A percentile compares a stretch with the other conserved stretches of the same genome.
Evolutionary conservation across 2,113 vertebrate genomes (phyloP).

Genomic region (Cromileptes altivelis): DNA sequence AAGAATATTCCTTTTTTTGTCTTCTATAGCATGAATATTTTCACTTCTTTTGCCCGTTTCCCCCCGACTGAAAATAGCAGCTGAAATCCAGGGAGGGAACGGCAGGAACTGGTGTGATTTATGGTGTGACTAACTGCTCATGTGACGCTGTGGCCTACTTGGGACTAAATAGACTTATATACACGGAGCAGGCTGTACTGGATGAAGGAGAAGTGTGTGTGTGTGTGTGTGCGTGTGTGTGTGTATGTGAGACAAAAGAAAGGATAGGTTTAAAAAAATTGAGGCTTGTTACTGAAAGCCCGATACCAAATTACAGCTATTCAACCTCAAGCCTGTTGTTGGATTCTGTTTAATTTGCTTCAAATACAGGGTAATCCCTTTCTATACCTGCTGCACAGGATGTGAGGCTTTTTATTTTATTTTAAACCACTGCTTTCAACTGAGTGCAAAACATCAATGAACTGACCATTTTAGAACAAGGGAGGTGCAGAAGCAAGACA

Average conservation of each 20-base stretch:
- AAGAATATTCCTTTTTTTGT: constrained; percentile 33
- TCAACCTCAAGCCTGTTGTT: neutral
- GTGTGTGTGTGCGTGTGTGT: constrained; percentile 19
- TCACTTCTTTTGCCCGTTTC: neutral
- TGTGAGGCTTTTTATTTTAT: neutral
- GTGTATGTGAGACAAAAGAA: constrained; percentile 8
- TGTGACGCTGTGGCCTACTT: constrained; percentile 76
- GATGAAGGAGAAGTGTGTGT: constrained; percentile 27
- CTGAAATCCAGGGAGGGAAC: constrained; percentile 58
- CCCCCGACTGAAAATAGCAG: constrained; percentile 63
- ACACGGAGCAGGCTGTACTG: constrained; percentile 31
- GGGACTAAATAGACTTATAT: constrained; percentile 55
- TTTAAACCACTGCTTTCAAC: neutral
- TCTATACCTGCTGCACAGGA: neutral
- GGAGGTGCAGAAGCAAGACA: neutral
- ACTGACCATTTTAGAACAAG: neutral
- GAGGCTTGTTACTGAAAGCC: neutral
- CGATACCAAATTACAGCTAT: neutral
- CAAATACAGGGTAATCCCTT: neutral
- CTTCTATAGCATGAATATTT: constrained; percentile 39
- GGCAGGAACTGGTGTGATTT: constrained; percentile 66
- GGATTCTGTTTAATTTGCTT: neutral
- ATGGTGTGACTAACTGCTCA: constrained; percentile 67
- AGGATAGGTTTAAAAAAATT: constrained; percentile 9
- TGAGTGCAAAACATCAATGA: neutral